These are phyloP conservation scores for Drosophila algonquin DNA, from an alignment of 2,888 invertebrate species.

Conservation along the genomic window DNA sequence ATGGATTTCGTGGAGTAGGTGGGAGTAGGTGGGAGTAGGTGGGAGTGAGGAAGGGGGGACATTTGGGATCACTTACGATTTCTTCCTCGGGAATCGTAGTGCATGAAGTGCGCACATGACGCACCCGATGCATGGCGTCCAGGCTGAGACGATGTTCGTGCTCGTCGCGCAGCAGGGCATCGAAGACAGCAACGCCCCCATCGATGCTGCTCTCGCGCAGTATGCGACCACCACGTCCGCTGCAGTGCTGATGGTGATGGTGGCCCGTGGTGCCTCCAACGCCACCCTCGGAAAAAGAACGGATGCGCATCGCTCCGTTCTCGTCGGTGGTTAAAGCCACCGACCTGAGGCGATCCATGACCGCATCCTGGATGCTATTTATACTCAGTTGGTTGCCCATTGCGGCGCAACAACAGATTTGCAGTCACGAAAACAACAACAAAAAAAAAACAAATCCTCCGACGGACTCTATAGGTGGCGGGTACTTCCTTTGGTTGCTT, in stretches of 20 bases:
- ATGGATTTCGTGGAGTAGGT: conserved; percentile 14
- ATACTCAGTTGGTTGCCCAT: conserved; percentile 81
- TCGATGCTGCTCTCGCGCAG: conserved; percentile 69
- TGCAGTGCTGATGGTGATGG: conserved; percentile 57
- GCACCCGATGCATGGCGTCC: conserved; percentile 75
- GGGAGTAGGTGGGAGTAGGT: conserved; percentile 6
- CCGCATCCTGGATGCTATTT: conserved; percentile 77
- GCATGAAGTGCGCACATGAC: conserved; percentile 79
- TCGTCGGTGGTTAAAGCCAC: conserved; percentile 79
- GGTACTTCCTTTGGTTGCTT: conserved; percentile 47
- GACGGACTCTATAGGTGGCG: conserved; percentile 14
- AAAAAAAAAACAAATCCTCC: conserved; percentile 14
- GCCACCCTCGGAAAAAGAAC: conserved; percentile 80
- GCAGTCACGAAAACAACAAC: conserved; percentile 19
- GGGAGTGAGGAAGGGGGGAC: not conserved
- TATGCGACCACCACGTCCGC: conserved; percentile 67
- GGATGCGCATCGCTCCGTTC: conserved; percentile 77
- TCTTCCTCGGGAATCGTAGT: conserved; percentile 82
- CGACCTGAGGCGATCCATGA: conserved; percentile 80
- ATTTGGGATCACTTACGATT: conserved; percentile 70
- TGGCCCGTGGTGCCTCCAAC: conserved; percentile 42
- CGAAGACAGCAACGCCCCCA: conserved; percentile 71
- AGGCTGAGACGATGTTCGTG: conserved; percentile 79
- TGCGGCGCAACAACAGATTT: conserved; percentile 3
- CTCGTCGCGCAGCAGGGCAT: conserved; percentile 65